These are phyloP conservation scores for Cepphus grylle DNA, from an alignment of 2,113 vertebrate species.

Conservation along the genomic window DNA sequence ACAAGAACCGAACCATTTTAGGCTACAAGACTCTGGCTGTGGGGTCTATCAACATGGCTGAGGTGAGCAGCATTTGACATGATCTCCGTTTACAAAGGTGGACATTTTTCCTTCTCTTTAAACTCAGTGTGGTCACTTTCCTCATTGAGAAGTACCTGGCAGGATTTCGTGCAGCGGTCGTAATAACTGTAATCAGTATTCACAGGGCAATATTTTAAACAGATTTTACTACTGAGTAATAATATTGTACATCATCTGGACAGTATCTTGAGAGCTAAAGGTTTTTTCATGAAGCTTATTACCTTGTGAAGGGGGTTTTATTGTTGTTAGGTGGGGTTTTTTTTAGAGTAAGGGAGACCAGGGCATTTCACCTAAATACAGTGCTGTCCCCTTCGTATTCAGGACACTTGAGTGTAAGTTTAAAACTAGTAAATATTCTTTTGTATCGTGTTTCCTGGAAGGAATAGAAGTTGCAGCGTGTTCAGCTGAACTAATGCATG, in stretches of 20 bases:
- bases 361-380: not conserved
- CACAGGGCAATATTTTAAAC: not conserved
- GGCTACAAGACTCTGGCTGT: slow-evolving; percentile 93
- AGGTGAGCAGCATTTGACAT: slow-evolving; percentile 72
- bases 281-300: not conserved
- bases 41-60: slow-evolving; percentile 92
- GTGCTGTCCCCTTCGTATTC: not conserved
- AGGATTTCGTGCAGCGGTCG: not conserved
- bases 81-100: not conserved
- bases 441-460: not conserved
- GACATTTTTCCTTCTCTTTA: not conserved
- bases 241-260: not conserved
- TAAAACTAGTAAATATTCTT: not conserved
- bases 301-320: not conserved
- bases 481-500: not conserved
- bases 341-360: not conserved
- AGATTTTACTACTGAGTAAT: not conserved
- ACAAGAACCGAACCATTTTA: slow-evolving; percentile 93
- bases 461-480: not conserved
- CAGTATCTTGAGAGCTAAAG: not conserved
- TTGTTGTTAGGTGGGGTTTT: not conserved
- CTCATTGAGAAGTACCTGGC: not conserved
- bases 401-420: not conserved
- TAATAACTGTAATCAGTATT: not conserved
- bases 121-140: not conserved